A percentile compares a stretch with the other conserved stretches of the same genome.
Evolutionary conservation across 2,113 vertebrate genomes (phyloP).

Genomic region (Gila orcuttii): DNA sequence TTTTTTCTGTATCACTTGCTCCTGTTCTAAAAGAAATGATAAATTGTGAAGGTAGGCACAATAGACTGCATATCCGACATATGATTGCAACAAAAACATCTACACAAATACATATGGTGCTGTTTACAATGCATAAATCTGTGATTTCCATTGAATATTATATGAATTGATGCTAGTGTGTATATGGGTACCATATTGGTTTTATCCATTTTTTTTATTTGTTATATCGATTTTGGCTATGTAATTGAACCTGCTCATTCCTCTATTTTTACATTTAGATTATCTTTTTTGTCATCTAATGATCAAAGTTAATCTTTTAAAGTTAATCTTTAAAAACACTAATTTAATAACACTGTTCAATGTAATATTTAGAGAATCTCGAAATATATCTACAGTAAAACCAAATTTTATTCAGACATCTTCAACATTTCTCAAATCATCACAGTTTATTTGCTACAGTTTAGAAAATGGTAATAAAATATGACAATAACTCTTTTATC

Average conservation of each 20-base stretch:
- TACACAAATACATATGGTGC: background rate
- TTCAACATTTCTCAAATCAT: too few relatives aligned
- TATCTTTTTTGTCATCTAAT: background rate
- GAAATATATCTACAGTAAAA: too few relatives aligned
- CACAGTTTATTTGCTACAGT: too few relatives aligned
- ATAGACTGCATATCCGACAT: background rate
- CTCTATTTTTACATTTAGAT: background rate
- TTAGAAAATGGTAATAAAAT: too few relatives aligned
- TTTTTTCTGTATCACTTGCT: background rate
- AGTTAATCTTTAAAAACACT: background rate
- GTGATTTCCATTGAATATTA: background rate
- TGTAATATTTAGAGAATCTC: background rate
- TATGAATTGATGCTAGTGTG: background rate
- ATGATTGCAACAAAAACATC: background rate
- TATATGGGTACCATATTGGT: background rate
- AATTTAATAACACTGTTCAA: background rate
- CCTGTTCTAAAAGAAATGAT: too few relatives aligned
- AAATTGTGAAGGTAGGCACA: background rate
- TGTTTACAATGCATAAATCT: background rate
- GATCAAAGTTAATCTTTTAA: background rate
- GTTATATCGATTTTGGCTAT: background rate
- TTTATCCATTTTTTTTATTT: background rate
- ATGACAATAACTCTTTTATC: too few relatives aligned
- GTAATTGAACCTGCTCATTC: background rate
- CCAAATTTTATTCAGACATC: too few relatives aligned